Percentiles rank a stretch among this genome's conserved stretches.
These are phyloP conservation scores for Proteles cristata DNA, from an alignment of 2,113 vertebrate species.

Conservation along the genomic window DNA sequence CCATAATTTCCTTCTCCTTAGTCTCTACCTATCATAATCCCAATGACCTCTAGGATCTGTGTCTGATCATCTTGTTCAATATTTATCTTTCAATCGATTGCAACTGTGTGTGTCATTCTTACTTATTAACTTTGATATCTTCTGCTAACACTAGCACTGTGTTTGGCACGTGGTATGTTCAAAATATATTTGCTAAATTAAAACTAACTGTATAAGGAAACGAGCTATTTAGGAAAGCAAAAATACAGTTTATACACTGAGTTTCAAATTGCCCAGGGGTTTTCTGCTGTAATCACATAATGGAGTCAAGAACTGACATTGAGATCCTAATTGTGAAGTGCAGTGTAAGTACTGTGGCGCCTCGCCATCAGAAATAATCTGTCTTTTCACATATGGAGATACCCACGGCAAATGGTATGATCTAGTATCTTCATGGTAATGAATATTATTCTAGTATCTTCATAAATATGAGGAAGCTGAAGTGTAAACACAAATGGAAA, in stretches of 20 bases:
- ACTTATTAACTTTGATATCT: slow-evolving; percentile 23
- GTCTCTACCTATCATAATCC: not conserved
- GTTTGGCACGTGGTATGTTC: not conserved
- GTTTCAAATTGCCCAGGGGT: not conserved
- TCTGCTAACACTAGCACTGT: not conserved
- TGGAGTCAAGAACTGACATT: not conserved
- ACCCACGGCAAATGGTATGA: not conserved
- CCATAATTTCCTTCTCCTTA: not conserved
- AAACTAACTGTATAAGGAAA: not conserved
- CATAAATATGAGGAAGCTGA: not conserved
- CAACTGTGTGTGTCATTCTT: not conserved
- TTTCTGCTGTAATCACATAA: not conserved
- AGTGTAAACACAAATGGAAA: slow-evolving; percentile 39
- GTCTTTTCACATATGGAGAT: not conserved
- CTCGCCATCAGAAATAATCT: not conserved
- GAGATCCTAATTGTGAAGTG: not conserved
- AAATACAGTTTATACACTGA: not conserved
- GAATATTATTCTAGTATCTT: not conserved
- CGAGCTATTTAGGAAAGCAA: not conserved
- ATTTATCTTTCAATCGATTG: not conserved
- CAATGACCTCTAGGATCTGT: not conserved
- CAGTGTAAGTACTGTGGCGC: not conserved
- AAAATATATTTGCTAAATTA: slow-evolving; percentile 40
- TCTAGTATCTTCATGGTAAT: not conserved
- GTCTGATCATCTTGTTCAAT: not conserved